Percentiles rank a stretch among this genome's conserved stretches.
Conservation (phyloP, 2,888 invertebrate species). For the Agonopterix heracliana region DNA sequence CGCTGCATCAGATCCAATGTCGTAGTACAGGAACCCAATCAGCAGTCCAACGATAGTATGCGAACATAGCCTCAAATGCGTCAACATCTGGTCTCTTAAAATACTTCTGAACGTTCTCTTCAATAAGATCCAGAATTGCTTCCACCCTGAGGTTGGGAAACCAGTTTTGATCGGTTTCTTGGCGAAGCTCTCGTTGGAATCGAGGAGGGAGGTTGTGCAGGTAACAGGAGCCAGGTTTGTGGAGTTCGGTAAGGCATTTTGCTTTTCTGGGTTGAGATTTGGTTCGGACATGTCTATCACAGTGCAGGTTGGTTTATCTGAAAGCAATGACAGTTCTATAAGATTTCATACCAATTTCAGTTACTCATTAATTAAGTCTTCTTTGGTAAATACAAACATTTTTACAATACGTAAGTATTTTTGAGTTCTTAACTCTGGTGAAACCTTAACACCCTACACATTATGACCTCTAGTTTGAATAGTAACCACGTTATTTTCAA, state of each 20-base stretch:
- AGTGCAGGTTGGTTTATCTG: constrained; percentile 71
- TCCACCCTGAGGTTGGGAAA: constrained; percentile 88
- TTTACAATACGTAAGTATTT: no score
- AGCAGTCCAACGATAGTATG: constrained; percentile 93
- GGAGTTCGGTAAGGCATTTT: constrained; percentile 45
- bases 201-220: constrained; percentile 82
- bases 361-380: no score
- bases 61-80: constrained; percentile 90
- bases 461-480: no score
- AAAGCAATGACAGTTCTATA: constrained; percentile 21
- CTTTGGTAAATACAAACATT: no score
- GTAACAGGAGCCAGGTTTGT: constrained; percentile 73
- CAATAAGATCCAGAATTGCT: constrained; percentile 91
- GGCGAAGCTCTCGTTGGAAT: constrained; percentile 83
- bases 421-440: no score
- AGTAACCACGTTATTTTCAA: no score
- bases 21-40: constrained; percentile 94
- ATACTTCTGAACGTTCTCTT: constrained; percentile 89
- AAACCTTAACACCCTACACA: no score
- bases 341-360: no score
- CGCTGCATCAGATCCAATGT: constrained; percentile 94
- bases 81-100: constrained; percentile 90
- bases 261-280: constrained; percentile 49
- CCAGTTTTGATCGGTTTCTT: constrained; percentile 80
- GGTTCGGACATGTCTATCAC: constrained; percentile 73